Conservation (phyloP, 1,140 invertebrate species). For the Lordiphosa mommai region DNA sequence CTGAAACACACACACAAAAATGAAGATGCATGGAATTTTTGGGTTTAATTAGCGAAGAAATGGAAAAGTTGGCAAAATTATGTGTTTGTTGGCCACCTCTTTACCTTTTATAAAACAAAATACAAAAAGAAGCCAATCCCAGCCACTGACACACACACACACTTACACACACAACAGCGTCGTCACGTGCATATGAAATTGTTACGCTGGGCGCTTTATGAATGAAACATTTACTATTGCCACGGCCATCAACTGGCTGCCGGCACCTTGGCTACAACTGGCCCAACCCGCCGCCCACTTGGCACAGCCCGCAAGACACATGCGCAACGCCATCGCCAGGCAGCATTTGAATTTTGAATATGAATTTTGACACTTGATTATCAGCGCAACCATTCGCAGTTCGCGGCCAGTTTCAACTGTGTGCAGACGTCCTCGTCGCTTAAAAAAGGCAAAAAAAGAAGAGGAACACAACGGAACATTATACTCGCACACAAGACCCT, state of each 20-base stretch:
- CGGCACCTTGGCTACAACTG: neutral
- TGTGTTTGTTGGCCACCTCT: no score
- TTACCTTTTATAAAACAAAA: no score
- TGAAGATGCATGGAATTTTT: no score
- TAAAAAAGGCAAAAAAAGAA: constrained; percentile 23
- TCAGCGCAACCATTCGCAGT: constrained; percentile 58
- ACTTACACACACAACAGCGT: constrained; percentile 1
- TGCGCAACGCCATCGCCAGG: constrained; percentile 58
- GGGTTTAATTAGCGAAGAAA: no score
- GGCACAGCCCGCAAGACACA: constrained; percentile 58
- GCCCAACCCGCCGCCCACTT: neutral
- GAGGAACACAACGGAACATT: constrained; percentile 16
- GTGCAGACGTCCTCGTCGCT: constrained; percentile 51
- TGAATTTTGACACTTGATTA: constrained; percentile 77
- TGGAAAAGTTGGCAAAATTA: no score
- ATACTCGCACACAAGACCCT: neutral
- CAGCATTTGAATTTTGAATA: constrained; percentile 75
- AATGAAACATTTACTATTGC: constrained; percentile 69
- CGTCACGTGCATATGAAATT: constrained; percentile 60
- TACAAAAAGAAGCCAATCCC: no score
- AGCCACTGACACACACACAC: constrained; percentile 3
- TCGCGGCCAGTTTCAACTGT: constrained; percentile 60
- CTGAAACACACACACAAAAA: constrained; percentile 13
- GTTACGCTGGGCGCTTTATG: constrained; percentile 60
- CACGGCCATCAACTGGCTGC: constrained; percentile 8